Evolutionary conservation across 2,113 vertebrate genomes (phyloP).

Genomic region (Sakesphorus luctuosus): DNA sequence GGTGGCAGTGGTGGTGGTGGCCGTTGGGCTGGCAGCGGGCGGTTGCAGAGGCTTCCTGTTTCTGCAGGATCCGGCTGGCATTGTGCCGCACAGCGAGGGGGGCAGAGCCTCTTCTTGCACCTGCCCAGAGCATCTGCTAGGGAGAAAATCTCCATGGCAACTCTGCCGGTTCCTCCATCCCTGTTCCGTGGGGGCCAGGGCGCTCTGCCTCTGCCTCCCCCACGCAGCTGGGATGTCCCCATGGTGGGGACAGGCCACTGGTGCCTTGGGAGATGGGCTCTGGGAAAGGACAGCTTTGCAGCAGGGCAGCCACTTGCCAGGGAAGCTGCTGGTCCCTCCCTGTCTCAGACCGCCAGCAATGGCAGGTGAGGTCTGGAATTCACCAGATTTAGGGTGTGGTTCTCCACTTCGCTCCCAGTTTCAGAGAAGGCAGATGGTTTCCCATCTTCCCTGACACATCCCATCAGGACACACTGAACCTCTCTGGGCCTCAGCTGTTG

Average conservation of each 20-base stretch:
- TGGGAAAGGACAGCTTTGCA: neutral
- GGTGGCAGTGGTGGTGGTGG: neutral
- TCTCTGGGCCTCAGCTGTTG: neutral
- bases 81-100: slow-evolving; percentile 55
- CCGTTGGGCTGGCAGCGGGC: neutral
- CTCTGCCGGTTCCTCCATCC: slow-evolving; percentile 24
- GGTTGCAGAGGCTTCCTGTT: slow-evolving; percentile 24
- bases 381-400: fast-evolving
- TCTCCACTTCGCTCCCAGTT: neutral
- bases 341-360: fast-evolving
- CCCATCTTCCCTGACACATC: neutral
- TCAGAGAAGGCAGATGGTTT: neutral
- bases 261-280: neutral
- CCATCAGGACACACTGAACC: fast-evolving
- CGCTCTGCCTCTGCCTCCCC: slow-evolving; percentile 8
- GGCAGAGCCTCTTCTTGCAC: slow-evolving; percentile 69
- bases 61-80: slow-evolving; percentile 42
- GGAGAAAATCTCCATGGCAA: slow-evolving; percentile 69
- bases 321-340: neutral
- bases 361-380: neutral
- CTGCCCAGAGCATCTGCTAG: slow-evolving; percentile 70
- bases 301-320: neutral
- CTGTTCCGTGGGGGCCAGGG: slow-evolving; percentile 37
- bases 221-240: neutral
- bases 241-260: neutral